Evolutionary conservation across 2,113 vertebrate genomes (phyloP).

Genomic region (Triplophysa siluroides): DNA sequence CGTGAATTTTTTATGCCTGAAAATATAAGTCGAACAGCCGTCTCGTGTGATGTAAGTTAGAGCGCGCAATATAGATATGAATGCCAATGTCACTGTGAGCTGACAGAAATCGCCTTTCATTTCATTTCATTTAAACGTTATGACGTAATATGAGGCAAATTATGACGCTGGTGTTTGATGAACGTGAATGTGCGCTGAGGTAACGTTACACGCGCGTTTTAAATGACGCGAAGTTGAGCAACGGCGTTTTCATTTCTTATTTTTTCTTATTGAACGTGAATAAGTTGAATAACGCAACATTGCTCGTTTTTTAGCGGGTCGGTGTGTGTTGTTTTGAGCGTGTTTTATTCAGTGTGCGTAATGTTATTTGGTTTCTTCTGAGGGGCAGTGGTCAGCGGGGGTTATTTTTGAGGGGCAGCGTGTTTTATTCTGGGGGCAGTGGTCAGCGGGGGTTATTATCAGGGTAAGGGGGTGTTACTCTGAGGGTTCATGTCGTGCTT

Average conservation of each 20-base stretch:
- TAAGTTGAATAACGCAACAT: background rate
- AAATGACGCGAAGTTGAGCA: constrained; percentile 30
- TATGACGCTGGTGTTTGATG: background rate
- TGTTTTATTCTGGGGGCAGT: background rate
- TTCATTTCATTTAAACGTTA: background rate
- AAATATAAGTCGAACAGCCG: no score
- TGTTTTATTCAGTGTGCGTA: background rate
- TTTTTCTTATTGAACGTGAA: background rate
- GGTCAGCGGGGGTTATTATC: background rate
- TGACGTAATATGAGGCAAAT: background rate
- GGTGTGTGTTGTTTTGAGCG: background rate
- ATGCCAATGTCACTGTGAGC: background rate
- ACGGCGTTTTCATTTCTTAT: background rate
- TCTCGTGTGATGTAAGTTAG: background rate
- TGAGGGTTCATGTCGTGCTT: constrained; percentile 42
- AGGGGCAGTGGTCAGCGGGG: background rate
- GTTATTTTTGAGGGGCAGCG: background rate
- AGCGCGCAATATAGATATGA: background rate
- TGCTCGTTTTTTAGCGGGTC: background rate
- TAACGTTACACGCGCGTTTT: background rate
- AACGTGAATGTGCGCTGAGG: background rate
- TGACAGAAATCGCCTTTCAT: background rate
- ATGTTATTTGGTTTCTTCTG: background rate
- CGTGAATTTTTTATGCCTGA: background rate
- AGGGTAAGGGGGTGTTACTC: background rate